Evolutionary conservation across 53 echinoderm and acorn worm species (phyloP), one percentile per base, ranked within the genome.

Genomic region (Patiria pectinifera): DNA sequence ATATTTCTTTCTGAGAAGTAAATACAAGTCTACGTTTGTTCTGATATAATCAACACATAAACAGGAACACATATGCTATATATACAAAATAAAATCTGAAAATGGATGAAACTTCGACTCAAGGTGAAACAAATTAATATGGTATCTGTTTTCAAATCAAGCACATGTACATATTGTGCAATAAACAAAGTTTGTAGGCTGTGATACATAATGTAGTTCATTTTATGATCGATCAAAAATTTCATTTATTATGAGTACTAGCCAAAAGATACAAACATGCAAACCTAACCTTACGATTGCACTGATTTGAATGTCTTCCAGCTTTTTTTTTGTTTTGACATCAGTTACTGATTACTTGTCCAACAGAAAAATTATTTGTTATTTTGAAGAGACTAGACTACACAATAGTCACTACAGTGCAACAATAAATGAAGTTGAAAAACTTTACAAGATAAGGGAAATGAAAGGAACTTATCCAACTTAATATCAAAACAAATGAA

Each of bases 21-120:
- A 86, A 48, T 86, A 86, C 86, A 86, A 86, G 47, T 7, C 86
- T 72, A 86, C 48, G 62, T 62, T 84, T 86, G 86, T 86, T 86
- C 71, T 71, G 66, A 66, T 6, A 53, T 62, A 15, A 84, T 23
- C 24, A 84, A 83, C 11, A 3, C 5, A 66, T 66, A 63, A 44
- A 63, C 62, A 63, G 24, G 3, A 53, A 59, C 10, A 53, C 53
- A 58, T 9, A 44, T 66, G 22, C 62, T 66, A 84, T 84, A 84
- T 84, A 63, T 84, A 84, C 84, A 84, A 84, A 84, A 84, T 66
- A 84, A 25, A 84, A 84, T 84, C 53, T 66, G 59, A 12, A 84
- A 82, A 62, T 84, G 84, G 66, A 84, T 63, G 66, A 84, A 84
- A 45, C 10, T 4, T 46, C 10, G 74, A 74, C 74, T 74, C 74